Base-by-base conservation (phyloP, 2,113 vertebrate genomes). In the Labrus mixtus region DNA sequence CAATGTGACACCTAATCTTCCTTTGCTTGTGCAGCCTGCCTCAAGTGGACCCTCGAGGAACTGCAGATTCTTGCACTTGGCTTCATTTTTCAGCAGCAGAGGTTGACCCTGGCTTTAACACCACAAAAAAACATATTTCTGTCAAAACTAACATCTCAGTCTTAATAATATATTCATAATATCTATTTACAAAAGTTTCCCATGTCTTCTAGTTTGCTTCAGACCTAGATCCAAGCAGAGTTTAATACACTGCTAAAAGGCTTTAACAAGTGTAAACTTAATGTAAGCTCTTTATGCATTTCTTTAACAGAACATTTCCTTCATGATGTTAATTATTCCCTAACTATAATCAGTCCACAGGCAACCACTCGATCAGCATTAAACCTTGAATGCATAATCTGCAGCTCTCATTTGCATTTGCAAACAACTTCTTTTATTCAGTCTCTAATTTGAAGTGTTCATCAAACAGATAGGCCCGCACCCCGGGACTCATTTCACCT, bases 241-340 rank as follows among this genome's bases (percentile, higher is more conserved):
- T 43, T 67, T 61, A 50, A 59, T 61, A 43, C 33, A 33, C 19
- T 4, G 29, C 79, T 62, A 46, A 65, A 22, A 79, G 19, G 41
- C 15, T 36, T 33, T 48, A 17, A 41, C 57, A 57, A 19, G 53
- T 66, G 67, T 67, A 57, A 68, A 65, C 78, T 77, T 62, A 81
- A 68, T 77, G 61, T 43, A 76, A 68, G 66, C 61, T 69, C 67
- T 90, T 86, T 79, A 71, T 79, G 72, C 58, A 69, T 73, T 50
- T 59, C 70, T 73, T 65, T 68, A 79, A 87, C 78, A 82, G 78
- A 76, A 90, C 68, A 71, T 89, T 90, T 84, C 76, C 73, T 78
- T 78, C 65, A 67, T 87, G 69, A 77, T 67, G 65, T 82, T 89
- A 92, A 93, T 92, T 93, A 90, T 86, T 76, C 65, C 66, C 56